Base-by-base conservation (phyloP, 2,113 vertebrate genomes). In the Ammodytes marinus region DNA sequence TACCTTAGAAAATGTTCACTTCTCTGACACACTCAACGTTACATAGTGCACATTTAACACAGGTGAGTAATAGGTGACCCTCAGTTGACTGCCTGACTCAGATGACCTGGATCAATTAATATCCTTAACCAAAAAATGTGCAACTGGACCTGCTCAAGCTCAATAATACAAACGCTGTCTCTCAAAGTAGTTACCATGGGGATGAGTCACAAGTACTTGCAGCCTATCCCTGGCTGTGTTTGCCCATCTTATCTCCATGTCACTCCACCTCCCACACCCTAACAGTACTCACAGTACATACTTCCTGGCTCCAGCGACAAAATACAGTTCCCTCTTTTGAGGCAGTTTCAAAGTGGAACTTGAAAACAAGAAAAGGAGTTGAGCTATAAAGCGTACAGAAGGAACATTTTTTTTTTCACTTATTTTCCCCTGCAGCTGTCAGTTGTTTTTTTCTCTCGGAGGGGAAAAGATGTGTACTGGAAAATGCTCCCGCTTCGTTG, bases 391-490 rank as follows among this genome's bases (percentile, higher is more conserved):
- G 66, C 15, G 4, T 15, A 15, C 43, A 0, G 19, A 49, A 8
- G 4, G 0, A 45, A 14, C 42, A 5, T 3, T 58, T 35, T 53
- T 27, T 27, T 27, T 2, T 2, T 2, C 27, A 27, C 27, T 27
- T 27, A n/a, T 27, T 27, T 27, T 27, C 27, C 27, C 27, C 27
- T 0, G 50, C 50, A 64, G 52, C 14, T 57, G 66, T 35, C 2
- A 2, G 4, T 55, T 50, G 1, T 0, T 15, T 37, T 68, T 40
- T 8, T 14, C 27, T 19, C 19, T 2, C 27, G 27, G 27, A 27
- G 27, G 27, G 27, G 61, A 15, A 77, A 89, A 66, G 83, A 96
- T 96, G 96, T 96, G 96, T 40, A 95, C 96, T 0, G 95, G 95
- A 74, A 90, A 81, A 45, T 96, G 96, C 39, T 89, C 96, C 11